These are phyloP conservation scores for Diploptera punctata DNA, from an alignment of 2,888 invertebrate genomes.

Conservation along the genomic window DNA sequence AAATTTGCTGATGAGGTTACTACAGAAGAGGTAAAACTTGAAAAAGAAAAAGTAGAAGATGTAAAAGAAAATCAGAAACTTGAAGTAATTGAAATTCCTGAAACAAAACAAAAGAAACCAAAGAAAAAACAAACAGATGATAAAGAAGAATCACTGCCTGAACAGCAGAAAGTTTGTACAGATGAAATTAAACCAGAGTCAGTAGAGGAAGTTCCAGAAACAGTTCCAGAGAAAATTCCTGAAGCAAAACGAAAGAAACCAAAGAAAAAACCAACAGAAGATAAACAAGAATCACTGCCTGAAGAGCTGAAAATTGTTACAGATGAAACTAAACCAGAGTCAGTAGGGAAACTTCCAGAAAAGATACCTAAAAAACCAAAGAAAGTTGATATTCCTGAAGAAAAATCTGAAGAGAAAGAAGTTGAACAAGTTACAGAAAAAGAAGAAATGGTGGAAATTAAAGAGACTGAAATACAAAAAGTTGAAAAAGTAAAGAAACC, in stretches of 20 bases:
- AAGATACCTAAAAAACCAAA: conserved; percentile 49
- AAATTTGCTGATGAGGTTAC: background rate
- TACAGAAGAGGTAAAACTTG: conserved; percentile 14
- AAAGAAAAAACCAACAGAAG: conserved; percentile 16
- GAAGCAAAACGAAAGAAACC: conserved; percentile 5
- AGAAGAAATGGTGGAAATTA: conserved; percentile 39
- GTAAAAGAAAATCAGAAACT: conserved; percentile 14
- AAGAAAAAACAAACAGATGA: conserved; percentile 19
- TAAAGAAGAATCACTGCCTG: background rate
- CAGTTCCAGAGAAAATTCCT: background rate
- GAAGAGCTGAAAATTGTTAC: conserved; percentile 15
- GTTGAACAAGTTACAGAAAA: conserved; percentile 43
- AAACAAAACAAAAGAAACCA: background rate
- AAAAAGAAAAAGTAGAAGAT: conserved; percentile 13
- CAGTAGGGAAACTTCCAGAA: conserved; percentile 38
- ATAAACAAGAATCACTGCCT: conserved; percentile 7
- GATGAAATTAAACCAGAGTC: no score
- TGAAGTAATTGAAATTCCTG: conserved; percentile 5
- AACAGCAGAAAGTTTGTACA: background rate
- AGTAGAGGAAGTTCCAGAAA: conserved; percentile 14
- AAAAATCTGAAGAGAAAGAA: conserved; percentile 43
- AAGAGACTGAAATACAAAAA: background rate
- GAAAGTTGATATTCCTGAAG: conserved; percentile 45
- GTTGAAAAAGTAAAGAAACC: conserved; percentile 33
- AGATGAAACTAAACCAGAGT: background rate